phyloP scores from a whole-genome alignment of 2,797 vertebrate genomes.

The Petrocephalus schoutedeni region DNA sequence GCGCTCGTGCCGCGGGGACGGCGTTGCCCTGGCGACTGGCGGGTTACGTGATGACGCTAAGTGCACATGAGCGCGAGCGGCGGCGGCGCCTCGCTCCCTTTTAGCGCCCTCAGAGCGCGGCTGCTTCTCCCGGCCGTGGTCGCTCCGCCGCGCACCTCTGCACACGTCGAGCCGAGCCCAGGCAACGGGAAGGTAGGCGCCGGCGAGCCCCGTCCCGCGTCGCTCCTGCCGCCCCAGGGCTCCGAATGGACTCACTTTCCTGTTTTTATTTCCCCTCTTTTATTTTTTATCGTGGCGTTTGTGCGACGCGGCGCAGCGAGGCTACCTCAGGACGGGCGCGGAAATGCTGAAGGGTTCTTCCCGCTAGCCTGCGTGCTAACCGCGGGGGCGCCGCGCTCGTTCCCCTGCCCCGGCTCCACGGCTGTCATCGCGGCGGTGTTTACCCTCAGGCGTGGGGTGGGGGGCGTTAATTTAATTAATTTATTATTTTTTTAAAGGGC shows the following conservation, averaged over 20 bases:
- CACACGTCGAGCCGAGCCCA: conserved; percentile 32
- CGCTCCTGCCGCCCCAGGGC: neutral
- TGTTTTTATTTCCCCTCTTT: neutral
- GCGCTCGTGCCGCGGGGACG: conserved; percentile 32
- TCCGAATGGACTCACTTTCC: neutral
- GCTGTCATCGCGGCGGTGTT: conserved; percentile 44
- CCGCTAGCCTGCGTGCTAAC: conserved; percentile 1
- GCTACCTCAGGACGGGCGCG: neutral
- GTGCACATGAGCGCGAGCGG: conserved; percentile 96
- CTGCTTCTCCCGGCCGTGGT: conserved; percentile 58
- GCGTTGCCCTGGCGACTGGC: conserved; percentile 63
- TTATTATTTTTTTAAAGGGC: too few relatives aligned
- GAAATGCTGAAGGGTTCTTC: neutral
- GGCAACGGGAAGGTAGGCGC: conserved; percentile 43
- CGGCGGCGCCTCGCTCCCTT: conserved; percentile 72
- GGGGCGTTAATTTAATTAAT: conserved; percentile 9
- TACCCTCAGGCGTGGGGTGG: conserved; percentile 26
- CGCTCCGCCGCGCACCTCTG: conserved; percentile 59
- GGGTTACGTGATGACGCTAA: conserved; percentile 85
- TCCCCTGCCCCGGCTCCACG: conserved; percentile 42
- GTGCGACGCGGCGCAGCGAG: neutral
- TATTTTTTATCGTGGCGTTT: neutral
- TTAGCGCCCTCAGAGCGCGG: conserved; percentile 86
- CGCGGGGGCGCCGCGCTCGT: neutral
- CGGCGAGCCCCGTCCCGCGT: neutral